Evolutionary conservation across 2,888 invertebrate genomes (phyloP).

Genomic region (Plemyria rubiginata): DNA sequence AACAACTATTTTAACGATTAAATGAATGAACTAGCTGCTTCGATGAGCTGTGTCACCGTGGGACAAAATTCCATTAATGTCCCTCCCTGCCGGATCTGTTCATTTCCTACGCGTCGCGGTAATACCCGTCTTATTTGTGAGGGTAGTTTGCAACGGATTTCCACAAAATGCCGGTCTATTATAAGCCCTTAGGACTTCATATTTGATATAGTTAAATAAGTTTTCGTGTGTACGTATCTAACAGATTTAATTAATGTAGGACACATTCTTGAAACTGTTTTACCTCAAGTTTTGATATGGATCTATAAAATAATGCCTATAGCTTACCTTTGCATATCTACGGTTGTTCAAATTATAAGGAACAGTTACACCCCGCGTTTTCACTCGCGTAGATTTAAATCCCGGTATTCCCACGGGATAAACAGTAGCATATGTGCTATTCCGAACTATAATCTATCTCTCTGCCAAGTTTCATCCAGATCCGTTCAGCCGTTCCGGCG

Average conservation of each 20-base stretch:
- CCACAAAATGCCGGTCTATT: constrained; percentile 30
- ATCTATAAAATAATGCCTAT: too few relatives aligned
- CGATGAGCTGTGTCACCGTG: constrained; percentile 28
- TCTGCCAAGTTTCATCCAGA: too few relatives aligned
- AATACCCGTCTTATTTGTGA: constrained; percentile 37
- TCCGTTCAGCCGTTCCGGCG: too few relatives aligned
- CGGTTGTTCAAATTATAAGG: too few relatives aligned
- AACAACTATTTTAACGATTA: too few relatives aligned
- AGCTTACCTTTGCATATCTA: too few relatives aligned
- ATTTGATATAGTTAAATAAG: constrained; percentile 4
- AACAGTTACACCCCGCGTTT: too few relatives aligned
- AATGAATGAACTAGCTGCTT: constrained; percentile 1
- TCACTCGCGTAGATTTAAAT: too few relatives aligned
- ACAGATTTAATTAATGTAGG: background rate
- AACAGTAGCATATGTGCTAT: too few relatives aligned
- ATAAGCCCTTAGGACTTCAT: constrained; percentile 17
- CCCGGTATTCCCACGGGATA: too few relatives aligned
- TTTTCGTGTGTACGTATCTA: background rate
- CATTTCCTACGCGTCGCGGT: constrained; percentile 66
- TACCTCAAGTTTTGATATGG: too few relatives aligned
- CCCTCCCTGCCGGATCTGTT: constrained; percentile 66
- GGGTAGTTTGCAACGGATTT: constrained; percentile 39
- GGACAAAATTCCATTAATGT: constrained; percentile 67
- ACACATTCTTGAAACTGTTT: background rate
- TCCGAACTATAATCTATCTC: too few relatives aligned